Evolutionary conservation across 1,140 invertebrate genomes (phyloP).

Genomic region (Fopius arisanus): DNA sequence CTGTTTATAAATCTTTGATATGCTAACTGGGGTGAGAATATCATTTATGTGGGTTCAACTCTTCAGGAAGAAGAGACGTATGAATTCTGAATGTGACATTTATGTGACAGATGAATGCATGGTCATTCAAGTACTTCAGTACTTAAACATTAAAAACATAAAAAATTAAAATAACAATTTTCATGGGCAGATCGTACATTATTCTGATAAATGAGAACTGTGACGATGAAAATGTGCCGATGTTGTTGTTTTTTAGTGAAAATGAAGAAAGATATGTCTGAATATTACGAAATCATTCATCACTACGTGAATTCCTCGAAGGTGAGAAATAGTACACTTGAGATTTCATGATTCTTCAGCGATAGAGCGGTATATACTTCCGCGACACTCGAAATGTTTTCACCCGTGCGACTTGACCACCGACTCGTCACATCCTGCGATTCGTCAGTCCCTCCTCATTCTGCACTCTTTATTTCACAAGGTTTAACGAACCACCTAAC

Average conservation of each 20-base stretch:
- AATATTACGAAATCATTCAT: too few relatives aligned
- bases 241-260: too few relatives aligned
- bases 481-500: constrained; percentile 36
- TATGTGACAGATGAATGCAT: constrained; percentile 22
- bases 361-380: constrained; percentile 24
- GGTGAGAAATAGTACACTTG: too few relatives aligned
- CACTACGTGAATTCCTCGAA: not conserved
- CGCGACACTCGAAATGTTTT: constrained; percentile 9
- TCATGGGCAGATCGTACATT: too few relatives aligned
- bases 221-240: too few relatives aligned
- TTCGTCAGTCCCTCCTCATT: constrained; percentile 15
- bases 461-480: constrained; percentile 3
- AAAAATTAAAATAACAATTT: too few relatives aligned
- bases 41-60: constrained; percentile 38
- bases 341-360: not conserved
- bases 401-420: constrained; percentile 35
- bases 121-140: too few relatives aligned
- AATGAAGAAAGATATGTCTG: too few relatives aligned
- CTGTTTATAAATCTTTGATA: constrained; percentile 54
- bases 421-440: constrained; percentile 42
- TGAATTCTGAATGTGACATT: constrained; percentile 15
- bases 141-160: too few relatives aligned
- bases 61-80: constrained; percentile 12
- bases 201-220: too few relatives aligned
- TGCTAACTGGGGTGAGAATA: constrained; percentile 62